Base-by-base conservation (phyloP, 2,797 vertebrate species). In the Cyprinodon diabolis region DNA sequence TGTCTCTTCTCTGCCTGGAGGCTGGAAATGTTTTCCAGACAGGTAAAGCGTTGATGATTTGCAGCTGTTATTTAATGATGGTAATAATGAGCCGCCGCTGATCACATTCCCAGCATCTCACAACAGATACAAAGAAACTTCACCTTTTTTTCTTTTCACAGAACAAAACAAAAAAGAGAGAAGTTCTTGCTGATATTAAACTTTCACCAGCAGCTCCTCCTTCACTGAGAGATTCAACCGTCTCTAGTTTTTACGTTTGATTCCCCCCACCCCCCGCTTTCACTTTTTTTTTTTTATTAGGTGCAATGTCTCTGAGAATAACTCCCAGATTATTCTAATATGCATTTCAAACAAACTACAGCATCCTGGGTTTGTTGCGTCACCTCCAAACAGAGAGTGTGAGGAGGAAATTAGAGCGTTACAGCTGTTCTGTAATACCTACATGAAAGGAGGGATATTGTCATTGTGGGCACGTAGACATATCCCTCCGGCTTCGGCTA, bases 281-380 rank as follows among this genome's bases (percentile, higher is more conserved):
- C 68, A 57, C 74, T 69, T 51, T 62, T 7, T 17, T 55, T 40
- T 66, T 58, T 57, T 72, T 23, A 77, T 70, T 69, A 56, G 47
- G 68, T 54, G 15, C 9, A 56, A 57, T 3, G 71, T 54, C 51
- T 71, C 52, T 69, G 52, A 23, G 62, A 8, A 30, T 60, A 69
- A 75, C 68, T 58, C 77, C 6, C 77, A 77, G 57, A 52, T 71
- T 55, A 58, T 54, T 66, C 58, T 66, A 56, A 79, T 77, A 74
- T 82, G 71, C 67, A 82, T 86, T 80, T 84, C 72, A 83, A 83
- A 83, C 62, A 30, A 62, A 66, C 23, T 48, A 10, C 55, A 12
- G n/a, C 54, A n/a, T 52, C 57, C 4, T 15, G 47, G 51, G 67
- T 23, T 48, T 25, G 19, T 40, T 35, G 52, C 54, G 37, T 75